Conservation (phyloP, 2,888 invertebrate species). For the Baccha elongata region DNA sequence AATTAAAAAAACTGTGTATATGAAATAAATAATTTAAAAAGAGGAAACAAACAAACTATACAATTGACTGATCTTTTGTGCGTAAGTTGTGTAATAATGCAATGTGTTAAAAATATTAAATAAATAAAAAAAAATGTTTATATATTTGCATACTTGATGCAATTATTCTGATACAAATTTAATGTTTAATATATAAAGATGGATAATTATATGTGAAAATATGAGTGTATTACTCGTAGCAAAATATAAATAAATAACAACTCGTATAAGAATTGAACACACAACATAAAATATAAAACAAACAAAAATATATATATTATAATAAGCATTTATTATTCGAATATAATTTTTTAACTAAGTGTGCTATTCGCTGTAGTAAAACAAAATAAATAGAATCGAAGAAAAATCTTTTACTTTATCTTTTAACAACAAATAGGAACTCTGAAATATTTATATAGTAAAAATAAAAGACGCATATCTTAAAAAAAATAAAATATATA, state of each 20-base stretch:
- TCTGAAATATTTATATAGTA: slow-evolving; percentile 1
- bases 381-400: slow-evolving; percentile 12
- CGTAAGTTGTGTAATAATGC: slow-evolving; percentile 47
- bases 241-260: background rate
- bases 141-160: slow-evolving; percentile 19
- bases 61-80: slow-evolving; percentile 61
- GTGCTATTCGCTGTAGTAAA: slow-evolving; percentile 33
- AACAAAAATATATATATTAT: background rate
- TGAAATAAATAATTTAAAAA: slow-evolving; percentile 16
- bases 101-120: slow-evolving; percentile 17
- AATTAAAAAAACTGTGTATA: background rate
- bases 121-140: slow-evolving; percentile 40
- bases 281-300: background rate
- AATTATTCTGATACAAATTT: slow-evolving; percentile 15
- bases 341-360: slow-evolving; percentile 30
- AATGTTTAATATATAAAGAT: slow-evolving; percentile 12
- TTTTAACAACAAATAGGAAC: slow-evolving; percentile 31
- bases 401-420: background rate
- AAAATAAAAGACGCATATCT: slow-evolving; percentile 51
- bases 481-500: slow-evolving; percentile 8
- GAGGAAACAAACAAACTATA: slow-evolving; percentile 32
- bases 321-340: slow-evolving; percentile 6
- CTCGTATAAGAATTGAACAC: background rate
- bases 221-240: background rate
- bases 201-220: slow-evolving; percentile 7